Conservation (phyloP, 2,113 vertebrate genomes). For the Cyprinodon tularosa region DNA sequence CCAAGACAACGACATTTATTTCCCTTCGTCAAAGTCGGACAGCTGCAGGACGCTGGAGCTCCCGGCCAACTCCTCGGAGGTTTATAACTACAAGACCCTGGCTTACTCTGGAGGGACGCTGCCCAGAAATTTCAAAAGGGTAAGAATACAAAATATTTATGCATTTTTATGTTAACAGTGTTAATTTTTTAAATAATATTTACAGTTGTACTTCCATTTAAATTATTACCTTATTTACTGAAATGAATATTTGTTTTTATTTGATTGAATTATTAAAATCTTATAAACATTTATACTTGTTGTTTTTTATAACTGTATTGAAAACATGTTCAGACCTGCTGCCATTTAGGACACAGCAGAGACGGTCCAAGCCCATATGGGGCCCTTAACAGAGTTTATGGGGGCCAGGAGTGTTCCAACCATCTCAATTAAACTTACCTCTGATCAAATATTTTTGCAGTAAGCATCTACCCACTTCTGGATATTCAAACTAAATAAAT, state of each 20-base stretch:
- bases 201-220: not conserved
- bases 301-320: too few species aligned
- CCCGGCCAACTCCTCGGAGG: constrained; percentile 62
- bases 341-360: not conserved
- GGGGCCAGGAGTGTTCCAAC: too few species aligned
- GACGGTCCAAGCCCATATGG: not conserved
- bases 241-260: not conserved
- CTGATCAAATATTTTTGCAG: too few species aligned
- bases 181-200: not conserved
- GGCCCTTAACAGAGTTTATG: not conserved
- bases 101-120: constrained; percentile 89
- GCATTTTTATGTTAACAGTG: not conserved
- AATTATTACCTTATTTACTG: not conserved
- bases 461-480: too few species aligned
- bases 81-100: constrained; percentile 85
- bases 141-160: constrained; percentile 36
- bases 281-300: too few species aligned
- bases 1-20: constrained; percentile 76
- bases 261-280: too few species aligned
- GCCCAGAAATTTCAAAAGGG: constrained; percentile 83
- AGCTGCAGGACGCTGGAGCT: constrained; percentile 62
- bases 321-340: not conserved
- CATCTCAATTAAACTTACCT: not conserved
- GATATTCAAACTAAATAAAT: too few species aligned
- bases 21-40: constrained; percentile 79